These are phyloP conservation scores for Hoplostethus mediterraneus DNA, from an alignment of 2,797 vertebrate genomes.

Conservation along the genomic window DNA sequence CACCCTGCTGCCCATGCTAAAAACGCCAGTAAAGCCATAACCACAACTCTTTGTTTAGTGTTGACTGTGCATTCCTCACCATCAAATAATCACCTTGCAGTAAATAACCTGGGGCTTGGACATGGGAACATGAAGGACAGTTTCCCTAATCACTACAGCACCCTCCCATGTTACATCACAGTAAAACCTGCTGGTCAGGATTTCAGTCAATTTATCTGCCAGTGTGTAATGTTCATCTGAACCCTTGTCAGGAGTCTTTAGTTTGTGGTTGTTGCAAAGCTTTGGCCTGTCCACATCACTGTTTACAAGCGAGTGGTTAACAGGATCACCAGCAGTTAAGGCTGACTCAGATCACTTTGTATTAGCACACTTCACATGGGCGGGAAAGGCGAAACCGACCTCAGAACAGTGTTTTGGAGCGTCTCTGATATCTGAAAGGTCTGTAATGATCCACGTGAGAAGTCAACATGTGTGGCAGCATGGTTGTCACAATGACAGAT, in stretches of 20 bases:
- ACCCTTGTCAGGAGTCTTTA: neutral
- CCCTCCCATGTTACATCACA: neutral
- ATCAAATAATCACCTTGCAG: no score
- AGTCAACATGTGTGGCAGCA: no score
- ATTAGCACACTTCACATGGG: neutral
- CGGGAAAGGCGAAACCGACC: neutral
- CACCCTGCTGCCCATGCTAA: neutral
- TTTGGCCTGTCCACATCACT: no score
- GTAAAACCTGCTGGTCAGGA: neutral
- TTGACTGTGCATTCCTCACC: no score
- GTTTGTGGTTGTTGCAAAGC: neutral
- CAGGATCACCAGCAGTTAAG: neutral
- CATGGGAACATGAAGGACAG: neutral
- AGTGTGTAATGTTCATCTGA: neutral
- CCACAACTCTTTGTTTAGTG: no score
- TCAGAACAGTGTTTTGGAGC: slow-evolving; percentile 6
- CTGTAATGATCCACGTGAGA: no score
- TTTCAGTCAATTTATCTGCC: neutral
- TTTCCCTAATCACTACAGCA: neutral
- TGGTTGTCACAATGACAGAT: no score
- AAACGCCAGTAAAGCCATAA: no score
- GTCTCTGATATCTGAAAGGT: neutral
- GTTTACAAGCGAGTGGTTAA: no score
- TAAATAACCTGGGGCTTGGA: no score
- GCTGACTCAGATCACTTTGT: neutral